Percentiles rank a stretch among this genome's conserved stretches.
phyloP scores from a whole-genome alignment of 2,888 invertebrate genomes.

The Sphaerophoria rueppellii region DNA sequence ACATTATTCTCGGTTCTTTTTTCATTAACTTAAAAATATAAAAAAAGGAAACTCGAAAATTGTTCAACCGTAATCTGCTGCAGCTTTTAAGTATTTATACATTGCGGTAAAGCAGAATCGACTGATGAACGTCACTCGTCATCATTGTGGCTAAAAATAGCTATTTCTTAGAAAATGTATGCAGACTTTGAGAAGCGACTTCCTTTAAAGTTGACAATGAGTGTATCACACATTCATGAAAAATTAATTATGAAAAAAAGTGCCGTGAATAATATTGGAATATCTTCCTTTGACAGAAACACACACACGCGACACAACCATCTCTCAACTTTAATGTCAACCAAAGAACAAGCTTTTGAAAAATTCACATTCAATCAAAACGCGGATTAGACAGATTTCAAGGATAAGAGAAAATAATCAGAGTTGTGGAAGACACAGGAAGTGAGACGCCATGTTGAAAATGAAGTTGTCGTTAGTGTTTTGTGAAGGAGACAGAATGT shows the following conservation, averaged over 20 bases:
- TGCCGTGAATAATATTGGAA: background rate
- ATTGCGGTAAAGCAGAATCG: conserved; percentile 17
- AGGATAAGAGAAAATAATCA: background rate
- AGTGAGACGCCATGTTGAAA: background rate
- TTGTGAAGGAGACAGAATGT: no score
- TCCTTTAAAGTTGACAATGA: background rate
- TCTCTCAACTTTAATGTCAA: no score
- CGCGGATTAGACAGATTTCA: conserved; percentile 10
- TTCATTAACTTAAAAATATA: conserved; percentile 19
- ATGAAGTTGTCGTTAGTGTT: background rate
- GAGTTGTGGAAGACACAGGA: background rate
- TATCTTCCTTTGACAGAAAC: background rate
- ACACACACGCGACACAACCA: background rate
- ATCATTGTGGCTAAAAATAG: conserved; percentile 24
- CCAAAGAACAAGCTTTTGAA: background rate
- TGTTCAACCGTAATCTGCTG: conserved; percentile 7
- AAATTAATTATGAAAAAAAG: background rate
- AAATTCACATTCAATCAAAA: no score
- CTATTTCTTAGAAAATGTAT: conserved; percentile 15
- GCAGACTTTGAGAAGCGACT: background rate
- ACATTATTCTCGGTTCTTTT: conserved; percentile 13
- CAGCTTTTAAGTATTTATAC: conserved; percentile 34
- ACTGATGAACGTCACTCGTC: background rate
- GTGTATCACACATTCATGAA: background rate
- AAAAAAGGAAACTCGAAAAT: background rate